Evolutionary conservation across 2,888 invertebrate genomes (phyloP).

Genomic region (Chrysomela aeneicollis): DNA sequence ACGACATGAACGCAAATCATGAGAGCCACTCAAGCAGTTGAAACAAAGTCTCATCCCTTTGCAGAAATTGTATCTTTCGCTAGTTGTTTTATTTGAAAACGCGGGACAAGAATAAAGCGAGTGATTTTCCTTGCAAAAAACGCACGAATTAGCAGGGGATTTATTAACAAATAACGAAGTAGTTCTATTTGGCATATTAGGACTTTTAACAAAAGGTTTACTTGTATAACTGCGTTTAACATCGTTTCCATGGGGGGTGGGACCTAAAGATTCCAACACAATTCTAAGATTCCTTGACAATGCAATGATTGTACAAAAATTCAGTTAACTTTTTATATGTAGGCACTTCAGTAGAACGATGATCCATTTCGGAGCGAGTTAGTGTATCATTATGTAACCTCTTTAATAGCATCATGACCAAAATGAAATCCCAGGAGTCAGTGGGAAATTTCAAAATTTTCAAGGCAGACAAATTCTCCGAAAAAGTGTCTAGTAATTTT

Average conservation of each 20-base stretch:
- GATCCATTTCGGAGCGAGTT: constrained; percentile 7
- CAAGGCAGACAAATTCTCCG: constrained; percentile 8
- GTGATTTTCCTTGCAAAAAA: constrained; percentile 11
- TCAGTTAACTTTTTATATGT: neutral
- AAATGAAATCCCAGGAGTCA: constrained; percentile 3
- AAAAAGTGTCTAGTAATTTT: neutral
- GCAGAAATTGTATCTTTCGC: neutral
- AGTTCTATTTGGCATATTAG: neutral
- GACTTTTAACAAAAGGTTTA: neutral
- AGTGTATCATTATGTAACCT: constrained; percentile 12
- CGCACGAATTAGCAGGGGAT: neutral
- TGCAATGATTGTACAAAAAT: constrained; percentile 13
- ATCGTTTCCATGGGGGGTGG: neutral
- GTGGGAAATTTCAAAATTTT: neutral
- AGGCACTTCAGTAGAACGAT: constrained; percentile 5
- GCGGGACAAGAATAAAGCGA: neutral
- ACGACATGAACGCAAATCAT: neutral
- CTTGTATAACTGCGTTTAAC: neutral
- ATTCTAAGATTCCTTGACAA: no score
- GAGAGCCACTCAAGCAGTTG: neutral
- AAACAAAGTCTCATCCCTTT: neutral
- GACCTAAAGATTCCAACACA: neutral
- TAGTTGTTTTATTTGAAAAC: neutral
- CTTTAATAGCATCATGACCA: constrained; percentile 14
- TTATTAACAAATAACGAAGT: constrained; percentile 6